These are phyloP conservation scores for Semicossyphus pulcher DNA, from an alignment of 2,113 vertebrate genomes.

Conservation along the genomic window DNA sequence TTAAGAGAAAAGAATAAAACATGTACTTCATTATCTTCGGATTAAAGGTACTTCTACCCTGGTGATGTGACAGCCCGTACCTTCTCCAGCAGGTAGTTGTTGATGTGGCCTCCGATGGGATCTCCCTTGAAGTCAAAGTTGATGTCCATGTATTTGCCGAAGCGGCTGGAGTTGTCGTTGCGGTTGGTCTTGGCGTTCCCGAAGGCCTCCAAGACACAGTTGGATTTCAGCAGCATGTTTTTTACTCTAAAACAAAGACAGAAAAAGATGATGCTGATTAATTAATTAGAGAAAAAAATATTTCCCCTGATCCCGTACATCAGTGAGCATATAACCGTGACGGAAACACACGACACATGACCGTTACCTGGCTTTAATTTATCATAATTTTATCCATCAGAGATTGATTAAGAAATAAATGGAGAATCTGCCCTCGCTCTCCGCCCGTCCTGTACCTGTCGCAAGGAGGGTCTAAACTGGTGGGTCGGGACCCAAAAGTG, in stretches of 20 bases:
- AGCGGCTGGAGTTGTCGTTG: conserved; percentile 98
- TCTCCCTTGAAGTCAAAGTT: conserved; percentile 99
- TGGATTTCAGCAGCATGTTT: conserved; percentile 98
- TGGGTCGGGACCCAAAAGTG: no score
- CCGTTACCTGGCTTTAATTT: no score
- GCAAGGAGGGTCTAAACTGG: no score
- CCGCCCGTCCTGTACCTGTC: no score
- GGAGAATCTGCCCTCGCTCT: no score
- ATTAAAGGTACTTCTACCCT: not conserved
- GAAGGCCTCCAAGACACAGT: conserved; percentile 97
- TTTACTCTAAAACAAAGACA: conserved; percentile 86
- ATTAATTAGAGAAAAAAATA: no score
- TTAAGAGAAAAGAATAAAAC: not conserved
- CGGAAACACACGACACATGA: no score
- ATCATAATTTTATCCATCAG: no score
- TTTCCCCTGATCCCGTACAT: no score
- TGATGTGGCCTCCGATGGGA: conserved; percentile 98
- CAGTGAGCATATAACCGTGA: no score
- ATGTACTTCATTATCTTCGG: not conserved
- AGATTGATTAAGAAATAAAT: no score
- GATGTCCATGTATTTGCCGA: conserved; percentile 99
- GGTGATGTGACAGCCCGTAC: conserved; percentile 68
- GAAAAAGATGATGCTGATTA: no score
- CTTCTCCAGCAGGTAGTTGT: conserved; percentile 98
- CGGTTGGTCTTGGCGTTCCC: conserved; percentile 98